These are phyloP conservation scores for Xestia xanthographa DNA, from an alignment of 2,888 invertebrate genomes.

Conservation along the genomic window DNA sequence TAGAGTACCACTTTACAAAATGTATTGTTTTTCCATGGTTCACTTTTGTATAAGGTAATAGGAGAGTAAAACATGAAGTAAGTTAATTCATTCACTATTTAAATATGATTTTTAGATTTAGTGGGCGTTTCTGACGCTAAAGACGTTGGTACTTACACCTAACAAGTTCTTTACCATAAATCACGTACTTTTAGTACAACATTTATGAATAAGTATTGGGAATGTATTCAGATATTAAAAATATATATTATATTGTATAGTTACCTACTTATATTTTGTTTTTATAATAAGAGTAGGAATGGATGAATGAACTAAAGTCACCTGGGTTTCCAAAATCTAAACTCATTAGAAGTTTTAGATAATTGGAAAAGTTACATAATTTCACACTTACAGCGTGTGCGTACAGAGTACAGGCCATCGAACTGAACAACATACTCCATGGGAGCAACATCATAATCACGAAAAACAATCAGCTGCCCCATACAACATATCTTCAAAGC, in stretches of 20 bases:
- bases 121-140: not conserved
- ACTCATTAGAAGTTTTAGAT: not conserved
- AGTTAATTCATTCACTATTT: not conserved
- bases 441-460: not conserved
- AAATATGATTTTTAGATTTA: not conserved
- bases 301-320: not conserved
- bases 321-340: not conserved
- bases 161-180: constrained; percentile 5
- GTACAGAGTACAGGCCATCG: not conserved
- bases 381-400: not conserved
- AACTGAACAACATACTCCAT: not conserved
- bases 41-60: not conserved
- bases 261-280: not conserved
- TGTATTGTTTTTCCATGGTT: not conserved
- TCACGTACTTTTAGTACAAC: constrained; percentile 34
- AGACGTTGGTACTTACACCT: constrained; percentile 17
- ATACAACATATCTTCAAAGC: not conserved
- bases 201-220: constrained; percentile 16
- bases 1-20: not conserved
- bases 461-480: not conserved
- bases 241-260: no score
- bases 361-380: not conserved
- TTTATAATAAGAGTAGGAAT: not conserved
- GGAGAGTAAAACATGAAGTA: constrained; percentile 4
- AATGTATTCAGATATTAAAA: constrained; percentile 27